Conservation (phyloP, 37 sponge, comb jelly and placozoan species). For the Oopsacas minuta region DNA sequence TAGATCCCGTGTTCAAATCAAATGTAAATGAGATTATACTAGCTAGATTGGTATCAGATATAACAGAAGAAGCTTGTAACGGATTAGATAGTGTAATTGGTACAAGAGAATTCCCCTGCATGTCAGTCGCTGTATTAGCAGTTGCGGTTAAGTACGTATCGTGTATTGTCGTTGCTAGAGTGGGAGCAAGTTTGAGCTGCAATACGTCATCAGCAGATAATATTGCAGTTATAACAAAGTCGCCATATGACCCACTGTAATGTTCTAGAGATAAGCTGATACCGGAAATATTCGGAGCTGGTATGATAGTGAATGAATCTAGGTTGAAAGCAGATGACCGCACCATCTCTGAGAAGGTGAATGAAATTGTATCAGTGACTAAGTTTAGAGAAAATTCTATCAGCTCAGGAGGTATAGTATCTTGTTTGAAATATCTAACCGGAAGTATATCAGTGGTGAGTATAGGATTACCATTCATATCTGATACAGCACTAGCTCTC, state of each 20-base stretch:
- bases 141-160: conserved; percentile 48
- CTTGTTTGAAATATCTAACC: conserved; percentile 22
- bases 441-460: conserved; percentile 27
- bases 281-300: background rate
- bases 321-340: conserved; percentile 23
- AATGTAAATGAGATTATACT: background rate
- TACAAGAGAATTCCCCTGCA: conserved; percentile 39
- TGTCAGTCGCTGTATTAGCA: conserved; percentile 33
- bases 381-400: conserved; percentile 49
- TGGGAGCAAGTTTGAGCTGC: background rate
- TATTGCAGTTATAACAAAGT: background rate
- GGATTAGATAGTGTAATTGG: conserved; percentile 27
- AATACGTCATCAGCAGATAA: background rate
- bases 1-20: background rate
- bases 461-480: conserved; percentile 48
- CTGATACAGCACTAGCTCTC: conserved; percentile 50
- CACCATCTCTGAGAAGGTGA: conserved; percentile 63
- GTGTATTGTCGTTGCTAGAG: conserved; percentile 4
- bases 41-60: conserved; percentile 24
- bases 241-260: background rate
- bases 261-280: background rate
- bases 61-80: conserved; percentile 29
- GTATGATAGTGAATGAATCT: background rate
- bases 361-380: conserved; percentile 24
- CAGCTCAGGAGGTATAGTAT: conserved; percentile 43